Evolutionary conservation across 2,113 vertebrate genomes (phyloP).

Genomic region (Sinocyclocheilus anophthalmus): DNA sequence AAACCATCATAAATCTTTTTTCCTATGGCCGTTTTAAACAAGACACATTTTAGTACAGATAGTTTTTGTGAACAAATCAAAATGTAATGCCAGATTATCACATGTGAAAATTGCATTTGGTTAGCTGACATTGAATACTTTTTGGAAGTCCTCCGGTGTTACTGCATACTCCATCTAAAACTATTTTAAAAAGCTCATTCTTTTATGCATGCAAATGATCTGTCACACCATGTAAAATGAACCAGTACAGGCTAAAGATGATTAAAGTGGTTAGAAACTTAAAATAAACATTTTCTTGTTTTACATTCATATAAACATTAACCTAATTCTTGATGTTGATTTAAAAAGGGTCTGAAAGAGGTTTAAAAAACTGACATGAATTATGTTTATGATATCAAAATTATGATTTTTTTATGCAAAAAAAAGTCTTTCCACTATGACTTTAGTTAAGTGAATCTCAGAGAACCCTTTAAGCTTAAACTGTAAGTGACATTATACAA

Average conservation of each 20-base stretch:
- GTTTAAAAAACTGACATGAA: not conserved
- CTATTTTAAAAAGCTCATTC: not conserved
- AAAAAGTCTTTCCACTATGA: not conserved
- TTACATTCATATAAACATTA: not conserved
- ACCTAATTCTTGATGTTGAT: not conserved
- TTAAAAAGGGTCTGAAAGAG: not conserved
- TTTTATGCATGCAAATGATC: not conserved
- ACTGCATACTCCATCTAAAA: not conserved
- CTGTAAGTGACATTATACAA: not conserved
- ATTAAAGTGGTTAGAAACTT: not conserved
- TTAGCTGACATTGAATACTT: not conserved
- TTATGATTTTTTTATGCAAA: not conserved
- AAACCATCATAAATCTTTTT: slow-evolving; percentile 19
- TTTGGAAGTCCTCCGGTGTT: not conserved
- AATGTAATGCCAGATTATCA: not conserved
- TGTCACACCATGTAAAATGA: not conserved
- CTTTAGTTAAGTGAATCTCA: not conserved
- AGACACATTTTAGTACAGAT: not conserved
- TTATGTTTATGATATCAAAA: not conserved
- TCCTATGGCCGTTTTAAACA: not conserved
- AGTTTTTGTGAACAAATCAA: no score
- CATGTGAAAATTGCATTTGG: not conserved
- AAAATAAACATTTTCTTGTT: not conserved
- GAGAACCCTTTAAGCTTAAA: not conserved
- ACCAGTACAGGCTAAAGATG: not conserved